Base-by-base conservation (phyloP, 1,140 invertebrate genomes). In the Sarcophaga peregrina region DNA sequence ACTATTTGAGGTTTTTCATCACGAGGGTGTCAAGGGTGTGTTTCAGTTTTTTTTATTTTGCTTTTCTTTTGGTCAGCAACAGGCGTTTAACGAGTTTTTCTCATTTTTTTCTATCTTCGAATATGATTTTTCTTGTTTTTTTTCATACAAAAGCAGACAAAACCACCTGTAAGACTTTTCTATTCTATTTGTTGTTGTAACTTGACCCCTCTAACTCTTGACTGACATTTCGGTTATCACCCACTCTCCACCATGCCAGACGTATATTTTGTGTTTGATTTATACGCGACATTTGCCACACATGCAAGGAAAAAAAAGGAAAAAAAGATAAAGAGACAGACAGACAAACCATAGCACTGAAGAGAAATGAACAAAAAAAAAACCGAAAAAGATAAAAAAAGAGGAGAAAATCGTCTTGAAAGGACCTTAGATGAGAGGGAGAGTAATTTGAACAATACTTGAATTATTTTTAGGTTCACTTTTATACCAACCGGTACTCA, bases 131-230 rank as follows among this genome's bases (percentile, higher is more conserved):
- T 37, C 25, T 37, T 37, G 25, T 37, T 37, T 37, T n/a, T 78
- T 47, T 52, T 78, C n/a, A 17, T 20, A 78, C 75, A 78, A 37
- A 37, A 4, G 25, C 25, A 37, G 25, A 68, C 15, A 68, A 68
- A 68, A 78, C 75, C 75, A 78, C 75, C 75, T 78, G 75, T 78
- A 50, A 78, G 75, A 78, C 75, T 52, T 13, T 17, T 11, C 20
- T 25, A 50, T 78, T 17, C 15, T n/a, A 62, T 20, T 68, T 68
- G 54, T 58, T 58, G 15, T 58, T 58, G 54, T 58, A 58, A 58
- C n/a, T 25, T 76, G 74, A 15, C 9, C 74, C 47, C 45, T 47
- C 74, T 37, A 37, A 37, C 25, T 37, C 25, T 1, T 37, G 11
- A 46, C n/a, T 47, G n/a, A 75, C 13, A 76, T 74, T 8, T 15